These are phyloP conservation scores for Spinibarbus caldwelli DNA, from an alignment of 2,797 vertebrate genomes.

Conservation along the genomic window DNA sequence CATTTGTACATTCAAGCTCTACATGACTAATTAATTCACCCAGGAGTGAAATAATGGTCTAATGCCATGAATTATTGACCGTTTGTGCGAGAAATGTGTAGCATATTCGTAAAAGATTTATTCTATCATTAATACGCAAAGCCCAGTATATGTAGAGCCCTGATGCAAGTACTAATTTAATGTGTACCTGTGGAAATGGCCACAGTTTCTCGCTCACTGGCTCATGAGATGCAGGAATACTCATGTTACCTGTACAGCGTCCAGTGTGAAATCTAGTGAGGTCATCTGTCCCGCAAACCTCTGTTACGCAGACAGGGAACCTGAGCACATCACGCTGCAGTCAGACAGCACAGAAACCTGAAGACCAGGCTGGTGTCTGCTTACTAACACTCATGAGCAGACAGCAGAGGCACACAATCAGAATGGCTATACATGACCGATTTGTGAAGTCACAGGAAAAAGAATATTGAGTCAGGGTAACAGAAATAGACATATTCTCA, in stretches of 20 bases:
- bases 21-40: conserved; percentile 49
- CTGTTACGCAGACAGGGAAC: conserved; percentile 53
- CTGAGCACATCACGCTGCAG: conserved; percentile 20
- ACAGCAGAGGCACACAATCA: conserved; percentile 47
- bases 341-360: conserved; percentile 39
- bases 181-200: not conserved
- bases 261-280: conserved; percentile 54
- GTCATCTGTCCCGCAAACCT: conserved; percentile 39
- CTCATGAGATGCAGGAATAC: conserved; percentile 26
- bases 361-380: conserved; percentile 57
- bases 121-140: conserved; percentile 11
- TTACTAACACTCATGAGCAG: conserved; percentile 48
- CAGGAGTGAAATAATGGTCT: conserved; percentile 37
- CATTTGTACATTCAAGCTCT: conserved; percentile 46
- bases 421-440: conserved; percentile 43
- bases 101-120: conserved; percentile 23
- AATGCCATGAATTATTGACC: conserved; percentile 43
- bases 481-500: conserved; percentile 26
- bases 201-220: conserved; percentile 22
- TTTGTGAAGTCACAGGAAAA: conserved; percentile 34
- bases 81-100: conserved; percentile 20
- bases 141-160: not conserved
- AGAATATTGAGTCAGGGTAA: conserved; percentile 14
- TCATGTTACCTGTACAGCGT: conserved; percentile 44
- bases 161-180: not conserved